Conservation (phyloP, 64 coral and sea anemone genomes). For the Acropora tenuis region DNA sequence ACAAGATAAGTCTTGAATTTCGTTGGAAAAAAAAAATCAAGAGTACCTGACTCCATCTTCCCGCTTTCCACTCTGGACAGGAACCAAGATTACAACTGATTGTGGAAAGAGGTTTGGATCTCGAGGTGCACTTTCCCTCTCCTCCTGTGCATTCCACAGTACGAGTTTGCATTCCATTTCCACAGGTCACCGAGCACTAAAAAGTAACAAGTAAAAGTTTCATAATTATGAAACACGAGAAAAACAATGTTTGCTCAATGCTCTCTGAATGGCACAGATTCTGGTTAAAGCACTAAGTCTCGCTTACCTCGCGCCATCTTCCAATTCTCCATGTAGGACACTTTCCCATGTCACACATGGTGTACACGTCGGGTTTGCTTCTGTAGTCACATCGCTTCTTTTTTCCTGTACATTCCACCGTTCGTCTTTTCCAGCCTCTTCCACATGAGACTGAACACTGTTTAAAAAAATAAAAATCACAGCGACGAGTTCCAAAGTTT, state of each 20-base stretch:
- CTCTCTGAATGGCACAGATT: too few relatives aligned
- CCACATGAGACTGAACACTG: conserved; percentile 68
- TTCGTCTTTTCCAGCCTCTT: neutral
- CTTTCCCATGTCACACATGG: conserved; percentile 13
- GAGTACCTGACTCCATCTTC: conserved; percentile 55
- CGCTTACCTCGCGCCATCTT: conserved; percentile 39
- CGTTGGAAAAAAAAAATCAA: neutral
- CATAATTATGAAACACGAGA: neutral
- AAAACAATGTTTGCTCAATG: neutral
- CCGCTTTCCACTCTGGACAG: conserved; percentile 53
- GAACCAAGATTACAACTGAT: conserved; percentile 46
- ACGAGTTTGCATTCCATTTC: conserved; percentile 36
- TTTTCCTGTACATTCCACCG: conserved; percentile 25
- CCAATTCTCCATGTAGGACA: conserved; percentile 59
- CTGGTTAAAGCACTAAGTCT: too few relatives aligned
- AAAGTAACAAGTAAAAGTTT: neutral
- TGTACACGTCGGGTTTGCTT: conserved; percentile 17
- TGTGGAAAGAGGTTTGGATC: conserved; percentile 6
- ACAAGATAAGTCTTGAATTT: neutral
- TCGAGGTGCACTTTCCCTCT: neutral
- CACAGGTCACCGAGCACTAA: conserved; percentile 65
- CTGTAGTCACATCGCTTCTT: conserved; percentile 21
- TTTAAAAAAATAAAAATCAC: neutral
- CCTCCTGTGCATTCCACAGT: conserved; percentile 26
- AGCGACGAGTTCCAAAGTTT: neutral